Percentiles rank a stretch among this genome's conserved stretches.
Conservation (phyloP, 1,140 invertebrate species). For the Bombus difficillimus region DNA sequence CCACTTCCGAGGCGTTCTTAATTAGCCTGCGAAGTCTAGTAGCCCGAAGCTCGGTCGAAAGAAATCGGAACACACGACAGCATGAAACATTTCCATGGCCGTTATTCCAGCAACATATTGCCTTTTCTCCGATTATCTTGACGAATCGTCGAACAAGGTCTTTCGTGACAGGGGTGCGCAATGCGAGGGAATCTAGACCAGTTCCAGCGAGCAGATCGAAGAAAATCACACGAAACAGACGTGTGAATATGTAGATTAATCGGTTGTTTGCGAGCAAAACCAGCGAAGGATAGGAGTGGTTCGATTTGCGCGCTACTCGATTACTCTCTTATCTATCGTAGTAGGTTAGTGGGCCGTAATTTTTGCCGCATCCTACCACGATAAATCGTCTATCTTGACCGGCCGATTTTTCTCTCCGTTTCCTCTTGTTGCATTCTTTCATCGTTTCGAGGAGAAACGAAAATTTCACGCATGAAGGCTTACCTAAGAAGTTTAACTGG, state of each 20-base stretch:
- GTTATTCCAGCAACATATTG: conserved; percentile 5
- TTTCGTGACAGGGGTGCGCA: conserved; percentile 3
- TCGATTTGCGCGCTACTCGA: neutral
- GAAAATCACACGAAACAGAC: neutral
- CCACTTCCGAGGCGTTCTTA: conserved; percentile 1
- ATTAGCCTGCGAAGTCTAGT: neutral
- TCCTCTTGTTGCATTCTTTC: conserved; percentile 23
- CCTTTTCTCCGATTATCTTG: conserved; percentile 29
- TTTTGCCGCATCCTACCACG: conserved; percentile 19
- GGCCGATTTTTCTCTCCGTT: neutral
- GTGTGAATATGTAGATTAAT: conserved; percentile 32
- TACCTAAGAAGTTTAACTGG: neutral
- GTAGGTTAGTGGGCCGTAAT: conserved; percentile 62
- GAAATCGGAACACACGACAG: conserved; percentile 22
- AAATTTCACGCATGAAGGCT: conserved; percentile 44
- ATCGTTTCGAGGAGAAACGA: neutral
- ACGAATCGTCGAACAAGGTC: conserved; percentile 18
- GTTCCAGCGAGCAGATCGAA: neutral
- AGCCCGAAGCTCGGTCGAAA: conserved; percentile 27
- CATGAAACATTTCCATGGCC: conserved; percentile 12
- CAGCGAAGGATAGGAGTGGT: conserved; percentile 11
- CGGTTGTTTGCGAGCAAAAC: neutral
- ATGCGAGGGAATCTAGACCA: conserved; percentile 30
- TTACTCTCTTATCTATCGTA: conserved; percentile 45
- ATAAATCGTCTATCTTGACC: conserved; percentile 20